Conservation (phyloP, 2,797 vertebrate species). For the Schizothorax lantsangensis region DNA sequence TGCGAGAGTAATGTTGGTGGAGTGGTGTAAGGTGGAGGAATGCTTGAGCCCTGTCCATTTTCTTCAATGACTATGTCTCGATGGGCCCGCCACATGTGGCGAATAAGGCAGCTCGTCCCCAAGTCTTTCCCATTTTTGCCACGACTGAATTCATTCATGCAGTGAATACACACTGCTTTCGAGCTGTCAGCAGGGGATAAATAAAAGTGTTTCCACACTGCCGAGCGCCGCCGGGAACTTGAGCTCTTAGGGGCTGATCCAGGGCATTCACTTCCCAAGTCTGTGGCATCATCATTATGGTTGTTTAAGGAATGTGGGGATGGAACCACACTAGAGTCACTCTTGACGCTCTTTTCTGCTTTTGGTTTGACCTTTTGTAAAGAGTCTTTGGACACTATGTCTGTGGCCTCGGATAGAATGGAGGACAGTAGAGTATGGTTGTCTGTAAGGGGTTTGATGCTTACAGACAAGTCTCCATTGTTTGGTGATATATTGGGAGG, state of each 20-base stretch:
- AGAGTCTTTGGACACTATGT: constrained; percentile 86
- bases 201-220: constrained; percentile 99
- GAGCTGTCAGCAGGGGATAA: constrained; percentile 94
- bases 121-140: constrained; percentile 98
- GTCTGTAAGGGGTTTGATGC: constrained; percentile 70
- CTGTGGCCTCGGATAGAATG: constrained; percentile 82
- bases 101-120: constrained; percentile 96
- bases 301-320: constrained; percentile 79
- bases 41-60: constrained; percentile 87
- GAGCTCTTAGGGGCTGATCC: constrained; percentile 85
- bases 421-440: constrained; percentile 84
- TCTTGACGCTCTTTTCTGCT: constrained; percentile 79
- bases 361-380: constrained; percentile 82
- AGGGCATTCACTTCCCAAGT: constrained; percentile 78
- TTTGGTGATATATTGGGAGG: constrained; percentile 85
- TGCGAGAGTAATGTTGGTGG: constrained; percentile 88
- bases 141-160: constrained; percentile 97
- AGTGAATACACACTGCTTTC: constrained; percentile 97
- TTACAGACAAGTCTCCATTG: constrained; percentile 78
- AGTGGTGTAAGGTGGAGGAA: constrained; percentile 88
- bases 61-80: constrained; percentile 95
- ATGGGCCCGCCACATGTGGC: constrained; percentile 98
- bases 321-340: constrained; percentile 73
- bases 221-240: constrained; percentile 91
- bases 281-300: constrained; percentile 82